Conservation (phyloP, 2,797 vertebrate species). For the Sternotherus odoratus region DNA sequence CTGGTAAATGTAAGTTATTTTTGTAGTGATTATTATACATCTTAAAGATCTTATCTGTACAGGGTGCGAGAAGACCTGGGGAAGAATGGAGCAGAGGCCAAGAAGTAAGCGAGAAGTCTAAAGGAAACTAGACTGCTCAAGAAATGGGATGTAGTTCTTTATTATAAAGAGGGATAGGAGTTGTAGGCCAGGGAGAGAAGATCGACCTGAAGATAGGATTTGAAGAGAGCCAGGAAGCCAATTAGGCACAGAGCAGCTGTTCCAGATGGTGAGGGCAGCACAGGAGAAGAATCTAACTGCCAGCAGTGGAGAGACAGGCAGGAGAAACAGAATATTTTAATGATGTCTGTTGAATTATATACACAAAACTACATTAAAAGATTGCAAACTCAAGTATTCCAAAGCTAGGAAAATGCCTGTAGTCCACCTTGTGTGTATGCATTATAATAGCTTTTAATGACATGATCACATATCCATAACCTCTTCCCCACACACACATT, state of each 20-base stretch:
- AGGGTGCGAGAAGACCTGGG: not conserved
- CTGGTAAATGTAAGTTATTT: not conserved
- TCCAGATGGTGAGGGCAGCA: not conserved
- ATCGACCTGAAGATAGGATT: not conserved
- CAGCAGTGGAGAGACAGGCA: not conserved
- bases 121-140: not conserved
- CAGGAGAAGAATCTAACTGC: conserved; percentile 1
- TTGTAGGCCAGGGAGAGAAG: not conserved
- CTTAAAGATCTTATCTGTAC: not conserved
- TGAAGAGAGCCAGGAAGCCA: not conserved
- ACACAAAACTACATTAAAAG: not conserved
- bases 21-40: not conserved
- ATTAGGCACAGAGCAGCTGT: not conserved
- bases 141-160: not conserved
- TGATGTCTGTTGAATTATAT: not conserved
- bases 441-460: conserved; percentile 45
- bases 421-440: not conserved
- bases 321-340: conserved; percentile 13
- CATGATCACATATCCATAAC: not conserved
- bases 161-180: not conserved
- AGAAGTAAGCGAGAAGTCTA: not conserved
- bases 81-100: not conserved
- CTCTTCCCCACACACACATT: not conserved
- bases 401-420: not conserved
- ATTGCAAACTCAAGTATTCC: not conserved